Evolutionary conservation across 2,888 invertebrate species (phyloP).

Genomic region (Melipona bicolor): DNA sequence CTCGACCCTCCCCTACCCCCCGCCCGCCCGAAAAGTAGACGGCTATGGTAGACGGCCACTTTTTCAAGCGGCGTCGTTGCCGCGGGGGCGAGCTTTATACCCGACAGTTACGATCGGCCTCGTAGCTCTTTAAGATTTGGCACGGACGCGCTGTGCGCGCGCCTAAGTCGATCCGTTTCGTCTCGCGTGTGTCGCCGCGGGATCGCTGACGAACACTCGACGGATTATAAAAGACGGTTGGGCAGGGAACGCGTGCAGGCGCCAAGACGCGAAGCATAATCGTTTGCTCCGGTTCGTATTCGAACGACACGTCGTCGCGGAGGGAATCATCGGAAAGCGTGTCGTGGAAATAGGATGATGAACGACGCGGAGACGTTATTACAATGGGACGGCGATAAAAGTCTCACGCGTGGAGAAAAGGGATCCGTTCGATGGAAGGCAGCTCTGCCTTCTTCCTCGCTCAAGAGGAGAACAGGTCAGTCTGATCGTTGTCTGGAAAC

Average conservation of each 20-base stretch:
- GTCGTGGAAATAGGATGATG: conserved; percentile 32
- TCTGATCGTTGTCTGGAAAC: not conserved
- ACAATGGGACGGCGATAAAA: conserved; percentile 18
- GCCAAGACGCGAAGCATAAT: conserved; percentile 27
- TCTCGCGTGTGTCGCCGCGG: not conserved
- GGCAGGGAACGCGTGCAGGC: not conserved
- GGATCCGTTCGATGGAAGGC: not conserved
- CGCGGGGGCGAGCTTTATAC: conserved; percentile 45
- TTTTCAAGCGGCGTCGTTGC: conserved; percentile 53
- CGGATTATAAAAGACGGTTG: conserved; percentile 17
- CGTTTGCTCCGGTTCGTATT: conserved; percentile 12
- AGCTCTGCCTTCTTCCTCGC: not conserved
- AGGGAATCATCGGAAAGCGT: conserved; percentile 27
- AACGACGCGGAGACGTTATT: not conserved
- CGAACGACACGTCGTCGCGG: not conserved
- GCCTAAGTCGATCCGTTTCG: conserved; percentile 26
- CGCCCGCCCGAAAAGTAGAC: too few relatives aligned
- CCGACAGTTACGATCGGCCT: conserved; percentile 48
- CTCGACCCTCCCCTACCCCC: not conserved
- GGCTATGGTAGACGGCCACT: conserved; percentile 4
- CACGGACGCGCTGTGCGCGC: conserved; percentile 18
- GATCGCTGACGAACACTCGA: conserved; percentile 16
- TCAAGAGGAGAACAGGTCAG: not conserved
- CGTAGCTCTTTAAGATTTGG: conserved; percentile 62
- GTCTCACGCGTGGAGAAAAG: not conserved